Evolutionary conservation across 1,140 invertebrate genomes (phyloP).

Genomic region (Xylocopa sonorina): DNA sequence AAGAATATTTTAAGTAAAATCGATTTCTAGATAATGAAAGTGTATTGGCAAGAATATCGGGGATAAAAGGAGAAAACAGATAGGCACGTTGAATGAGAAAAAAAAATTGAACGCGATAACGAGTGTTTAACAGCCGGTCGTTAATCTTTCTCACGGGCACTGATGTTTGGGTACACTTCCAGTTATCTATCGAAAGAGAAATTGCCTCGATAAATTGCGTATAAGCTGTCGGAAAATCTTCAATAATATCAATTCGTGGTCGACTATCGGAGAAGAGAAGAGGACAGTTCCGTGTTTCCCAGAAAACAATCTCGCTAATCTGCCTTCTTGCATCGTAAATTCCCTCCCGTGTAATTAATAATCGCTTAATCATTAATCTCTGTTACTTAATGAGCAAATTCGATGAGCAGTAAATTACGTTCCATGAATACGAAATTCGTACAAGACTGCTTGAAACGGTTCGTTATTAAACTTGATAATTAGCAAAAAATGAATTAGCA

Average conservation of each 20-base stretch:
- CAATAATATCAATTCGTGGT: background rate
- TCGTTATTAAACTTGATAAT: no score
- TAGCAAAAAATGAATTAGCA: no score
- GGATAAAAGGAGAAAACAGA: no score
- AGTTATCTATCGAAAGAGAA: constrained; percentile 5
- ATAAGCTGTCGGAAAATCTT: background rate
- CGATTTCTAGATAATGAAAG: background rate
- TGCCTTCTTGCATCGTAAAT: background rate
- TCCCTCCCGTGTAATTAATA: background rate
- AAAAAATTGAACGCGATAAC: background rate
- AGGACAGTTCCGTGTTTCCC: background rate
- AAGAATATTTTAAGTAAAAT: background rate
- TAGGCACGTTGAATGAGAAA: no score
- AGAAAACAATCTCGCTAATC: background rate
- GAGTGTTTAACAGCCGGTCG: background rate
- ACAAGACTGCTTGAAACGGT: no score
- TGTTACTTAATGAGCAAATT: background rate
- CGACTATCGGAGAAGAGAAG: background rate
- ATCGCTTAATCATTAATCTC: background rate
- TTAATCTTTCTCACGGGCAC: background rate
- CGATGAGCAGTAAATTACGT: no score
- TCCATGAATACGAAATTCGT: no score
- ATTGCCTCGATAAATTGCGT: background rate
- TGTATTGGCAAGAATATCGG: background rate
- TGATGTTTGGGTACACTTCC: background rate